Percentiles rank a stretch among this genome's conserved stretches.
Evolutionary conservation across 2,888 invertebrate genomes (phyloP).

Genomic region (Poecilus cupreus): DNA sequence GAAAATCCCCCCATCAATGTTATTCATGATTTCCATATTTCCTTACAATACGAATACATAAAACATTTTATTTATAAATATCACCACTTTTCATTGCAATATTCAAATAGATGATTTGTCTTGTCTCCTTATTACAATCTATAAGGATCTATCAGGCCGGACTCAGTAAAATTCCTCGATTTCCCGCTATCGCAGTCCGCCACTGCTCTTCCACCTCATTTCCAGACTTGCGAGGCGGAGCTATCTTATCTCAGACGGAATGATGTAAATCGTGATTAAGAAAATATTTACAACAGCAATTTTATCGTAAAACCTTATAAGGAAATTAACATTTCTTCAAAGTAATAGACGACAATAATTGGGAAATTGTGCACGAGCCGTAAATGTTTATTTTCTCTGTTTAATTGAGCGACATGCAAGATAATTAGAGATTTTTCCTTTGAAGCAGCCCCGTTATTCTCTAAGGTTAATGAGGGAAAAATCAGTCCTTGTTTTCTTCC

Average conservation of each 20-base stretch:
- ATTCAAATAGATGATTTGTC: no score
- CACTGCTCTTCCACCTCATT: background rate
- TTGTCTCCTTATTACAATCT: no score
- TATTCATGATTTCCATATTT: no score
- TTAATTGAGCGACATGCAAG: constrained; percentile 56
- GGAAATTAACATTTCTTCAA: constrained; percentile 50
- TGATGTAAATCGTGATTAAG: constrained; percentile 49
- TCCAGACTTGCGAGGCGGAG: background rate
- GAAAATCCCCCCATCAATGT: no score
- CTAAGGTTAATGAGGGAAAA: constrained; percentile 40
- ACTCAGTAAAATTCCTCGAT: no score
- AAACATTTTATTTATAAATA: no score
- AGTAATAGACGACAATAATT: constrained; percentile 57
- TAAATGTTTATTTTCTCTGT: constrained; percentile 58
- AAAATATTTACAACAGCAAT: constrained; percentile 55
- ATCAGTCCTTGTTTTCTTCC: constrained; percentile 22
- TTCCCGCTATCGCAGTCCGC: no score
- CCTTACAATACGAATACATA: no score
- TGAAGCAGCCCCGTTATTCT: constrained; percentile 43
- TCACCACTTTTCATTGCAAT: no score
- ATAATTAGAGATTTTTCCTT: constrained; percentile 56
- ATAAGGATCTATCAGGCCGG: no score
- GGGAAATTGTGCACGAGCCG: constrained; percentile 54
- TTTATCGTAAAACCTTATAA: constrained; percentile 54
- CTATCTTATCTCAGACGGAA: background rate